These are phyloP conservation scores for Propithecus deckenii DNA, from an alignment of 2,797 vertebrate genomes.

Conservation along the genomic window DNA sequence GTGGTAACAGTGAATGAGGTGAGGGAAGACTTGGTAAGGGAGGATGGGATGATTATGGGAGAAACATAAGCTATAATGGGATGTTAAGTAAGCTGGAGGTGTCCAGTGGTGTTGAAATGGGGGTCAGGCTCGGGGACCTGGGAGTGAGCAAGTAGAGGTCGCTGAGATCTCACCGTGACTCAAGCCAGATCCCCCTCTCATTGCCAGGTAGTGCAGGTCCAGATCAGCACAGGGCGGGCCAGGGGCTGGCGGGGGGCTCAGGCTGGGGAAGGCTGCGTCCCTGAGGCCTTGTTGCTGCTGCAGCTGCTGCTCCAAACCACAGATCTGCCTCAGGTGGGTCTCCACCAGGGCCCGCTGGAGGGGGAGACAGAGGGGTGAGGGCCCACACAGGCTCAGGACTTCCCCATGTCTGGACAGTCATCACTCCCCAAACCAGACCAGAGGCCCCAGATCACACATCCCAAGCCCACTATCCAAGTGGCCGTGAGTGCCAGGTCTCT, in stretches of 20 bases:
- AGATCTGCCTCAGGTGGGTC: slow-evolving; percentile 95
- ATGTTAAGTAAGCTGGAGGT: background rate
- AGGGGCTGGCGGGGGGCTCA: slow-evolving; percentile 87
- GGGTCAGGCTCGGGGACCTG: background rate
- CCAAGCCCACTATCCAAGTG: background rate
- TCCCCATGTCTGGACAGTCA: background rate
- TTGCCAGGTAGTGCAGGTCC: slow-evolving; percentile 94
- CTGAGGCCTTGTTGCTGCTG: slow-evolving; percentile 86
- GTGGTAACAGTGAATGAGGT: background rate
- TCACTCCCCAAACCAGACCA: background rate
- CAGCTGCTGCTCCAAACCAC: slow-evolving; percentile 93
- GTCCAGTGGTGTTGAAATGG: background rate
- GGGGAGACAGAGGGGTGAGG: background rate
- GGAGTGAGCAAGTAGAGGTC: background rate
- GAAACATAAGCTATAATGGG: background rate
- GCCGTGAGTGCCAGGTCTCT: background rate
- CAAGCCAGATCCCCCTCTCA: slow-evolving; percentile 88
- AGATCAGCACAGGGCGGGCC: slow-evolving; percentile 88
- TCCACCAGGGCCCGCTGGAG: slow-evolving; percentile 93
- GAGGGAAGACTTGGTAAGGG: background rate
- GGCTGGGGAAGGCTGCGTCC: slow-evolving; percentile 89
- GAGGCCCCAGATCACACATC: background rate
- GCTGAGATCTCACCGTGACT: slow-evolving; percentile 80
- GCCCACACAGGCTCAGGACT: background rate
- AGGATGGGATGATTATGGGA: background rate